Conservation (phyloP, 1,140 invertebrate genomes). For the Drosophila kanapiae region DNA sequence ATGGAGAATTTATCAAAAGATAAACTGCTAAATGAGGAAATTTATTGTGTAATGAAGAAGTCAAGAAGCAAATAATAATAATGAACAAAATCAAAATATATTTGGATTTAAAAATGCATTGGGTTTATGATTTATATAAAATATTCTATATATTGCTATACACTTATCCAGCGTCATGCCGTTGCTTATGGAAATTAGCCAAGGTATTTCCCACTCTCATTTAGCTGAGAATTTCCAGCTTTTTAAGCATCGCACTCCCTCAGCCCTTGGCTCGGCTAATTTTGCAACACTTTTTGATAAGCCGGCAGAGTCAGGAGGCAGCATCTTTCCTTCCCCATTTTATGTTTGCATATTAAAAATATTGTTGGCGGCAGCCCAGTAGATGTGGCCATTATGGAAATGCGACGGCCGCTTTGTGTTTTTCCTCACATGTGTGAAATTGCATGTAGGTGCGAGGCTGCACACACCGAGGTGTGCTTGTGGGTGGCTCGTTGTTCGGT, state of each 20-base stretch:
- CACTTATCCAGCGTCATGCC: too few relatives aligned
- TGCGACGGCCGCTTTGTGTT: slow-evolving; percentile 65
- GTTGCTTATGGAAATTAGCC: slow-evolving; percentile 42
- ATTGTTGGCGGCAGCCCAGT: slow-evolving; percentile 38
- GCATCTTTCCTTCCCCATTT: slow-evolving; percentile 49
- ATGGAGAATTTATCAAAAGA: too few relatives aligned
- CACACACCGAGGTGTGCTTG: slow-evolving; percentile 1
- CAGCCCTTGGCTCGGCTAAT: slow-evolving; percentile 62
- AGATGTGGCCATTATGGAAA: slow-evolving; percentile 58
- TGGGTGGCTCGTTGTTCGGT: slow-evolving; percentile 5
- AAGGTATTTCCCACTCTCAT: background rate
- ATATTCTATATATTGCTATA: too few relatives aligned
- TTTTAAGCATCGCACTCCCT: slow-evolving; percentile 61
- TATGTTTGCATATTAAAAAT: slow-evolving; percentile 72
- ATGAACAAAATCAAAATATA: too few relatives aligned
- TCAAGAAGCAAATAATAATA: too few relatives aligned
- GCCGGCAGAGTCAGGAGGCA: slow-evolving; percentile 34
- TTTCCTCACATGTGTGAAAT: slow-evolving; percentile 66
- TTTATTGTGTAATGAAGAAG: too few relatives aligned
- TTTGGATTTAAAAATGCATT: too few relatives aligned
- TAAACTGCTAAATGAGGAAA: too few relatives aligned
- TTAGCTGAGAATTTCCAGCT: slow-evolving; percentile 43
- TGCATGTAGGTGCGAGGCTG: slow-evolving; percentile 59
- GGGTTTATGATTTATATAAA: too few relatives aligned
- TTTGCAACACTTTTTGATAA: slow-evolving; percentile 78